Percentiles rank a stretch among this genome's conserved stretches.
These are phyloP conservation scores for Conops quadrifasciatus DNA, from an alignment of 2,888 invertebrate genomes.

Conservation along the genomic window DNA sequence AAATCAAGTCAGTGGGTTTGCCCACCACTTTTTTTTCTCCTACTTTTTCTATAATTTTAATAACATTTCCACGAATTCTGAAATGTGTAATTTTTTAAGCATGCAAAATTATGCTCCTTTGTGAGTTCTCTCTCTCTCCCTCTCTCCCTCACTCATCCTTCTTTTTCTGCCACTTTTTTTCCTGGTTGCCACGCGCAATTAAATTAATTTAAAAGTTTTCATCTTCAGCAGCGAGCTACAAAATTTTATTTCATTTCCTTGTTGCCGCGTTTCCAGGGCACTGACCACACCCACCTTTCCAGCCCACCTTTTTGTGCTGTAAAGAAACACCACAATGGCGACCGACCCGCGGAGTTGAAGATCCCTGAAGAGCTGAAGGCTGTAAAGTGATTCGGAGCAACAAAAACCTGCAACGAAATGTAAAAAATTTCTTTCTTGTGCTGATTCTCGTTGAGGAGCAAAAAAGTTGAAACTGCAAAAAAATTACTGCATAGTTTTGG, in stretches of 20 bases:
- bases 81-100: slow-evolving; percentile 10
- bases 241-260: slow-evolving; percentile 24
- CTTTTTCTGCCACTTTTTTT: too few relatives aligned
- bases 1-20: too few relatives aligned
- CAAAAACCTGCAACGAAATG: slow-evolving; percentile 18
- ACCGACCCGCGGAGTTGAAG: too few relatives aligned
- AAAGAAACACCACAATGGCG: too few relatives aligned
- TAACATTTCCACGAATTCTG: neutral
- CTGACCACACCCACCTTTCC: slow-evolving; percentile 9
- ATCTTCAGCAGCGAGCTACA: neutral
- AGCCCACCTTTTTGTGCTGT: too few relatives aligned
- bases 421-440: slow-evolving; percentile 24
- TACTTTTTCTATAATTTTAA: too few relatives aligned
- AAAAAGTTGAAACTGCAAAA: neutral
- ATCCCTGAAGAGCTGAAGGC: too few relatives aligned
- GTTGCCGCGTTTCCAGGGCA: slow-evolving; percentile 2
- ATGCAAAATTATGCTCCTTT: neutral
- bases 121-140: neutral
- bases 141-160: neutral
- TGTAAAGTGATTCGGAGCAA: neutral
- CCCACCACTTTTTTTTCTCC: too few relatives aligned
- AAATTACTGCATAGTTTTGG: slow-evolving; percentile 28
- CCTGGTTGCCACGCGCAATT: slow-evolving; percentile 9
- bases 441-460: neutral
- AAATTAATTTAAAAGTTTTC: slow-evolving; percentile 29